Base-by-base conservation (phyloP, 1,140 invertebrate species). In the Drosophila novamexicana region DNA sequence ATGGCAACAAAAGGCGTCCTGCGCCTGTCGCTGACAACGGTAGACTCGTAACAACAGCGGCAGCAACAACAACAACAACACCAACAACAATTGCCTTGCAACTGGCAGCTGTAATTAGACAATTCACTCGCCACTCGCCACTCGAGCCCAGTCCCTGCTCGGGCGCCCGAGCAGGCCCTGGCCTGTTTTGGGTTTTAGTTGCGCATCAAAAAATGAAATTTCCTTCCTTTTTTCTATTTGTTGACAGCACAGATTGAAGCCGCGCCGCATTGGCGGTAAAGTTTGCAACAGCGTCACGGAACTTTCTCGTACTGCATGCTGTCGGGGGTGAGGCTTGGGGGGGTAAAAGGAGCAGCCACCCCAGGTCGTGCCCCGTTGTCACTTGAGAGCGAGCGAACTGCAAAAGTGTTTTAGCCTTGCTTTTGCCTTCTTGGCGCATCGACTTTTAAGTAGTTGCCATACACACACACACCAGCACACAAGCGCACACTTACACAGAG, bases 101-200 rank as follows among this genome's bases (percentile, higher is more conserved):
- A 74, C 83, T 88, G 84, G 79, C 83, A 88, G 83, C 83, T 89
- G 84, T 89, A 88, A 88, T 88, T 88, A 88, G 83, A 88, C 84
- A 88, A 88, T 88, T 88, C 84, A 88, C 84, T 86, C 72, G 82
- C 74, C 77, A 64, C 39, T 72, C 44, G 65, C 61, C 50, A 10
- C 29, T 16, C 40, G 12, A 50, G 8, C 9, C 36, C 54, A 53
- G 39, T 53, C 52, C 44, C 49, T 14, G 53, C 36, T 54, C 10
- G 53, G 44, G 44, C 22, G 54, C 22, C 22, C 5, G 22, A 29
- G 22, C 22, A 29, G 22, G 22, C 44, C 32, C 67, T 65, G 63
- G 50, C 37, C 63, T 81, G 68, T 81, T 83, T 83, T 84, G 77
- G 81, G 67, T 70, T 76, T 79, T 77, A 74, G 77, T 70, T 66